A percentile compares a stretch with the other conserved stretches of the same genome.
Conservation (phyloP, 2,888 invertebrate species). For the Drosophila nigricruria region DNA sequence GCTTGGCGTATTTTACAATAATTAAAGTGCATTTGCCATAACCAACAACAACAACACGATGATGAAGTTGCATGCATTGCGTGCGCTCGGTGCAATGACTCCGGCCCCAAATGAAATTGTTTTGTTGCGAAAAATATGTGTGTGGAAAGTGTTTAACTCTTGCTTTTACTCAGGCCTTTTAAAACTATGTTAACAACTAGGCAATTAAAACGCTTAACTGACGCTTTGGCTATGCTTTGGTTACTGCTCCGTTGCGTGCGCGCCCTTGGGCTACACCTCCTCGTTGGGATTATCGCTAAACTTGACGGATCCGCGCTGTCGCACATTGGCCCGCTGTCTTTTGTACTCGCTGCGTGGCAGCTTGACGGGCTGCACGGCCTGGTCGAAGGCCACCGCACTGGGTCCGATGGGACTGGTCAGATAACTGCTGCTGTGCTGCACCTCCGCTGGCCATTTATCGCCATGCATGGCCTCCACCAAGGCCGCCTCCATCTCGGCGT, state of each 20-base stretch:
- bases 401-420: conserved; percentile 73
- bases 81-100: conserved; percentile 66
- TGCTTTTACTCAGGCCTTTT: conserved; percentile 45
- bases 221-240: conserved; percentile 74
- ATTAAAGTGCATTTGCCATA: conserved; percentile 55
- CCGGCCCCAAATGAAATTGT: conserved; percentile 8
- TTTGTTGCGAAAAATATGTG: neutral
- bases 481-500: conserved; percentile 55
- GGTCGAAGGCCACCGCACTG: conserved; percentile 71
- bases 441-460: conserved; percentile 77
- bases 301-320: conserved; percentile 79
- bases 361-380: conserved; percentile 58
- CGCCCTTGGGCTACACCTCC: conserved; percentile 48
- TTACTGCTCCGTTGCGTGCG: conserved; percentile 32
- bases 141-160: conserved; percentile 27
- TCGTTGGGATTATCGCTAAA: conserved; percentile 78
- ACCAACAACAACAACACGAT: conserved; percentile 20
- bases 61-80: conserved; percentile 55
- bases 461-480: conserved; percentile 64
- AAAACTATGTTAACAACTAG: conserved; percentile 60
- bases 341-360: conserved; percentile 52
- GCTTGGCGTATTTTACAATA: conserved; percentile 39
- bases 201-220: conserved; percentile 56
- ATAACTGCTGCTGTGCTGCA: conserved; percentile 60
- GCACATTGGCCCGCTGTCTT: conserved; percentile 54